Conservation (phyloP, 1,140 invertebrate species). For the Magallana ariakensis region DNA sequence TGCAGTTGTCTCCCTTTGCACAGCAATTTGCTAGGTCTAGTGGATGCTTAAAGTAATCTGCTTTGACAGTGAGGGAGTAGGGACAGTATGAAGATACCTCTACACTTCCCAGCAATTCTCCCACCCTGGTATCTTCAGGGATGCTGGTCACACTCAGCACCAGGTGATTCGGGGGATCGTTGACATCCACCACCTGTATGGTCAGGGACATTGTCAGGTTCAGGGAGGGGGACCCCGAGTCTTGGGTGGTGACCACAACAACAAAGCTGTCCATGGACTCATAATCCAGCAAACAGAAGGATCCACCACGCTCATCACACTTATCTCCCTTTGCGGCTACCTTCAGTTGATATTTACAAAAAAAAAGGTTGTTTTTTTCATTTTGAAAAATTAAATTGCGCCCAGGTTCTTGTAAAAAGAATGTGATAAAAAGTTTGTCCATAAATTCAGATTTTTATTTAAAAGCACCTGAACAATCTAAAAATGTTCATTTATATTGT, state of each 20-base stretch:
- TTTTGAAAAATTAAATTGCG: no score
- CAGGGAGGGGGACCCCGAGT: constrained; percentile 42
- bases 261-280: constrained; percentile 52
- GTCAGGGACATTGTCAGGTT: constrained; percentile 46
- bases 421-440: no score
- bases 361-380: no score
- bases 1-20: no score
- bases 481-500: no score
- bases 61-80: no score
- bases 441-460: no score
- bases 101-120: constrained; percentile 49
- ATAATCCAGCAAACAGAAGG: constrained; percentile 61
- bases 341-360: constrained; percentile 45
- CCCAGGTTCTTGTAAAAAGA: no score
- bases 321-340: constrained; percentile 57
- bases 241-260: constrained; percentile 51
- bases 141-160: constrained; percentile 45
- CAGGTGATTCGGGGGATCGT: constrained; percentile 58
- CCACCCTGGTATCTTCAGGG: constrained; percentile 49
- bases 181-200: constrained; percentile 59
- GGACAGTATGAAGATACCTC: constrained; percentile 1
- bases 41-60: no score
- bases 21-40: no score
- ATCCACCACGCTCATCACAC: constrained; percentile 44
- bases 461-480: no score